These are phyloP conservation scores for Octomys mimax DNA, from an alignment of 2,797 vertebrate genomes.

Conservation along the genomic window DNA sequence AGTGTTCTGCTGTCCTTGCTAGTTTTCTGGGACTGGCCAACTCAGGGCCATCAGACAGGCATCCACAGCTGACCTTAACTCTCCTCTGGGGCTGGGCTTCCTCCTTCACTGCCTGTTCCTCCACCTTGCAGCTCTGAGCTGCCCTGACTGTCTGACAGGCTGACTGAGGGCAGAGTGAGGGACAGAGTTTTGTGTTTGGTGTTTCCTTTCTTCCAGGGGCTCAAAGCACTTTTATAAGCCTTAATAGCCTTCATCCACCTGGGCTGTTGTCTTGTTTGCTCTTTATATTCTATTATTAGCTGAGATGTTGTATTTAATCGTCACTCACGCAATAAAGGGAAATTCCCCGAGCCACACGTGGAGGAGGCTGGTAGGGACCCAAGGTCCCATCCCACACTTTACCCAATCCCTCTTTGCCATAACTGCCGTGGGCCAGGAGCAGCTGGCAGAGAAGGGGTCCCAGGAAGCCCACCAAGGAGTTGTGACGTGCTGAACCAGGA, in stretches of 20 bases:
- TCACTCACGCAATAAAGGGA: background rate
- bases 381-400: background rate
- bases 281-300: slow-evolving; percentile 66
- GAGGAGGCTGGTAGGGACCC: background rate
- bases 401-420: background rate
- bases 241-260: slow-evolving; percentile 86
- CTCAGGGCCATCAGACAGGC: background rate
- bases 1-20: background rate
- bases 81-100: background rate
- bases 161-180: background rate
- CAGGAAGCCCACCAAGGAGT: background rate
- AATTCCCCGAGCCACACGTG: slow-evolving; percentile 30
- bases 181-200: background rate
- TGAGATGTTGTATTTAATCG: slow-evolving; percentile 58
- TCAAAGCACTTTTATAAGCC: slow-evolving; percentile 86
- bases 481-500: background rate
- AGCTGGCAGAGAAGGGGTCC: background rate
- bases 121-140: background rate
- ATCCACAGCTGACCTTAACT: background rate
- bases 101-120: background rate
- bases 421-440: background rate
- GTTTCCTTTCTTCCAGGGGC: slow-evolving; percentile 85
- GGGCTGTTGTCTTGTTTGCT: slow-evolving; percentile 79
- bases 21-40: background rate
- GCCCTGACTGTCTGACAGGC: background rate